Percentiles rank a stretch among this genome's conserved stretches.
Evolutionary conservation across 1,140 invertebrate genomes (phyloP).

Genomic region (Atta cephalotes): DNA sequence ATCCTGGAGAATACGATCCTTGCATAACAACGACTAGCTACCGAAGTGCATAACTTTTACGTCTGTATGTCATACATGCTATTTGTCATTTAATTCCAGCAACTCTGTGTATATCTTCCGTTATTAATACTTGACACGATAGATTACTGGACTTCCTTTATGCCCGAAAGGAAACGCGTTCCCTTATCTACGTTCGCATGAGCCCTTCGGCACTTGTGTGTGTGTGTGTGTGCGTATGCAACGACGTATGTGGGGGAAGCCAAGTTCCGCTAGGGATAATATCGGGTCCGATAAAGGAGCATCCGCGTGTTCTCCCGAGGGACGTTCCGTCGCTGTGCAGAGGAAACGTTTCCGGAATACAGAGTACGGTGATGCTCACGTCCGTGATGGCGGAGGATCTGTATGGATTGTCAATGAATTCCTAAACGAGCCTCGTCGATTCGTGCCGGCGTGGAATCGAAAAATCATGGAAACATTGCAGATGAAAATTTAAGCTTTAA

Average conservation of each 20-base stretch:
- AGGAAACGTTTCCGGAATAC: slow-evolving; percentile 68
- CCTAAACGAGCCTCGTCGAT: slow-evolving; percentile 56
- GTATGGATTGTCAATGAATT: slow-evolving; percentile 50
- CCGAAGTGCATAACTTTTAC: slow-evolving; percentile 22
- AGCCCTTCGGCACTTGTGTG: slow-evolving; percentile 11
- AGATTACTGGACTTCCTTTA: slow-evolving; percentile 21
- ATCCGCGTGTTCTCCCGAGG: slow-evolving; percentile 63
- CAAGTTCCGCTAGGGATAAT: slow-evolving; percentile 69
- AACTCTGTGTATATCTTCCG: not conserved
- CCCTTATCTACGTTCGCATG: slow-evolving; percentile 10
- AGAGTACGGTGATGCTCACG: slow-evolving; percentile 35
- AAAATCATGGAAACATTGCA: slow-evolving; percentile 20
- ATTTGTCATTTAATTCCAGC: slow-evolving; percentile 18
- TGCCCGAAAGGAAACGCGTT: slow-evolving; percentile 9
- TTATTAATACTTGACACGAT: slow-evolving; percentile 29
- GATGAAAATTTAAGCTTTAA: not conserved
- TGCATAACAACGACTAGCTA: not conserved
- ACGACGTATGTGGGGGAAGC: slow-evolving; percentile 4
- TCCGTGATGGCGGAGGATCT: slow-evolving; percentile 14
- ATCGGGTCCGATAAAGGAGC: slow-evolving; percentile 68
- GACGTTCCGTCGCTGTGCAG: slow-evolving; percentile 40
- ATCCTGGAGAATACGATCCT: slow-evolving; percentile 32
- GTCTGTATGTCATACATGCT: too few species aligned
- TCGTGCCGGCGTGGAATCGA: slow-evolving; percentile 13
- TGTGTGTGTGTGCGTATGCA: not conserved